Base-by-base conservation (phyloP, 2,888 invertebrate genomes). In the Yponomeuta evonymella region DNA sequence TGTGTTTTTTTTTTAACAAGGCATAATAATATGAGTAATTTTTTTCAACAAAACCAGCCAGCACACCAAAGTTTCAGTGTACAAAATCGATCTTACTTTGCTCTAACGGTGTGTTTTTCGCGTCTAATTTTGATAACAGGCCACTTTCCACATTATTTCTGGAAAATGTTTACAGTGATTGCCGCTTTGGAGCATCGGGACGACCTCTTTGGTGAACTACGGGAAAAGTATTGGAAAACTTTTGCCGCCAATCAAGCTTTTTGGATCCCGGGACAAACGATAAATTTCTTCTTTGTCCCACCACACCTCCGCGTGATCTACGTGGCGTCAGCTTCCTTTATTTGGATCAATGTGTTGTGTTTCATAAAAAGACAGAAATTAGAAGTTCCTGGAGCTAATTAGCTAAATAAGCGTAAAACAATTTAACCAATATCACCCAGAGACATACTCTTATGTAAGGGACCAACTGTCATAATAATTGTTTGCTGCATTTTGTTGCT, bases 311-410 rank as follows among this genome's bases (percentile, higher is more conserved):
- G 97, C 23, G 96, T 97, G 0, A 94, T 95, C 1, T 97, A 96
- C 79, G 96, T 97, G 43, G 96, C 96, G 0, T 88, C 94, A 0
- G 96, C 95, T 69, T 95, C 97, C 1, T 96, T 97, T 77, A 83
- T 95, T 36, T 97, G 97, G 97, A 95, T 96, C 72, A 97, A 97
- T 80, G 95, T 97, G 71, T 88, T 97, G 36, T 97, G 97, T 81
- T 96, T 95, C 84, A 94, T 97, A 73, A 97, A 97, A 81, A 87
- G 96, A 71, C 94, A 94, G 73, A 86, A 87, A 73, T 73, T 73
- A 1, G 77, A 73, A 11, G 29, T 10, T 5, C n/a, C 58, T n/a
- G 36, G n/a, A 58, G 51, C 51, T 58, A 58, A 58, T 15, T 15
- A 58, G 12, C 15, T 15, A 58, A 58, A 15, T 15, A 15, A 58